Evolutionary conservation across 2,113 vertebrate genomes (phyloP).

Genomic region (Noctilio leporinus): DNA sequence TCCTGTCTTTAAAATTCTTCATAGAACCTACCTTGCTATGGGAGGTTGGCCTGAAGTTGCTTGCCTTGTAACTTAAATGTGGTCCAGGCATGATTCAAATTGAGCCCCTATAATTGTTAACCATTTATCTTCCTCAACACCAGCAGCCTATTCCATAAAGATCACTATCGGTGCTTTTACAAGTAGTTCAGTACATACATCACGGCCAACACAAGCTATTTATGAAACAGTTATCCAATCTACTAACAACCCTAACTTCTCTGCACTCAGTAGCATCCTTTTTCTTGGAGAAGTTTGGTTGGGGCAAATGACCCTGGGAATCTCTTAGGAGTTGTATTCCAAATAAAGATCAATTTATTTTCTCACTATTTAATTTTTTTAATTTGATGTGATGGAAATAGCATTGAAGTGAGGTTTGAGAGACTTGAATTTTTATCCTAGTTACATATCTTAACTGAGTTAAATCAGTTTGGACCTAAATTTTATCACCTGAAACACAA

Average conservation of each 20-base stretch:
- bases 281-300: not conserved
- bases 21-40: not conserved
- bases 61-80: not conserved
- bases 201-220: not conserved
- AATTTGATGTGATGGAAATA: not conserved
- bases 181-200: not conserved
- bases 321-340: not conserved
- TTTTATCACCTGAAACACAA: not conserved
- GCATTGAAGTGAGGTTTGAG: not conserved
- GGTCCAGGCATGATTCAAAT: not conserved
- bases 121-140: not conserved
- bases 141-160: not conserved
- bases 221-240: not conserved
- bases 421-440: not conserved
- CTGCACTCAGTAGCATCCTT: not conserved
- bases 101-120: not conserved
- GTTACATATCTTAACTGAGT: not conserved
- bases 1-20: slow-evolving; percentile 15
- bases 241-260: not conserved
- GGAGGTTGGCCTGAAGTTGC: not conserved
- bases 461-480: not conserved
- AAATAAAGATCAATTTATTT: not conserved
- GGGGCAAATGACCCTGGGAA: not conserved
- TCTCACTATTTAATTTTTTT: slow-evolving; percentile 22
- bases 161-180: not conserved